Conservation (phyloP, 2,888 invertebrate genomes). For the Choristoneura rosaceana region DNA sequence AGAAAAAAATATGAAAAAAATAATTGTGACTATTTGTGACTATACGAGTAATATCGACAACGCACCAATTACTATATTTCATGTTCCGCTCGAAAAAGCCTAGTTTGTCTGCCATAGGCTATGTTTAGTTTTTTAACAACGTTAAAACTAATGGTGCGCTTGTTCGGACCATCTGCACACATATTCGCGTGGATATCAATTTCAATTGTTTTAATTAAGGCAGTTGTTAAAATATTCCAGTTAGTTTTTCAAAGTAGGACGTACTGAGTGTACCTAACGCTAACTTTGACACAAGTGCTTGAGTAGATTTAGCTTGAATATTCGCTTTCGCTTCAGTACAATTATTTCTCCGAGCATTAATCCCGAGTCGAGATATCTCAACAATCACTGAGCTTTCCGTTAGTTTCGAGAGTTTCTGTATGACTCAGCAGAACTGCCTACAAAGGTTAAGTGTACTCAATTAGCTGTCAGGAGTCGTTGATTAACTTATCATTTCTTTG, state of each 20-base stretch:
- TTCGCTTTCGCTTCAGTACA: slow-evolving; percentile 6
- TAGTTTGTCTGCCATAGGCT: not conserved
- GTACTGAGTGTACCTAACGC: not conserved
- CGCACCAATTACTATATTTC: not conserved
- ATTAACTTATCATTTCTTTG: slow-evolving; percentile 32
- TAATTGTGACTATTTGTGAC: too few relatives aligned
- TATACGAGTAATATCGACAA: too few relatives aligned
- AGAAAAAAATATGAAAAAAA: not conserved
- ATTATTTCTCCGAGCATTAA: slow-evolving; percentile 12
- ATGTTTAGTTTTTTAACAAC: not conserved
- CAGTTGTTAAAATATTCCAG: not conserved
- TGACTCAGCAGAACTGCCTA: slow-evolving; percentile 29
- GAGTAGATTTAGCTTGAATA: slow-evolving; percentile 16
- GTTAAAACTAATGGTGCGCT: not conserved
- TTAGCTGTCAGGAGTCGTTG: slow-evolving; percentile 20
- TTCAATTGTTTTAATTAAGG: not conserved
- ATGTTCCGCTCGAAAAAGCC: not conserved
- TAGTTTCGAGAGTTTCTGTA: slow-evolving; percentile 22
- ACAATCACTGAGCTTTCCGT: slow-evolving; percentile 2
- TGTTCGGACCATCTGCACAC: not conserved
- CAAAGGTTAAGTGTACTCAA: slow-evolving; percentile 32
- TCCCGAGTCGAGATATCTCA: slow-evolving; percentile 11
- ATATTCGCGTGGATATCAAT: not conserved
- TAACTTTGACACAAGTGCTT: slow-evolving; percentile 11
- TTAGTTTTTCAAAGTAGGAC: slow-evolving; percentile 5